phyloP scores from a whole-genome alignment of 2,888 invertebrate species.

The Netelia inedita region DNA sequence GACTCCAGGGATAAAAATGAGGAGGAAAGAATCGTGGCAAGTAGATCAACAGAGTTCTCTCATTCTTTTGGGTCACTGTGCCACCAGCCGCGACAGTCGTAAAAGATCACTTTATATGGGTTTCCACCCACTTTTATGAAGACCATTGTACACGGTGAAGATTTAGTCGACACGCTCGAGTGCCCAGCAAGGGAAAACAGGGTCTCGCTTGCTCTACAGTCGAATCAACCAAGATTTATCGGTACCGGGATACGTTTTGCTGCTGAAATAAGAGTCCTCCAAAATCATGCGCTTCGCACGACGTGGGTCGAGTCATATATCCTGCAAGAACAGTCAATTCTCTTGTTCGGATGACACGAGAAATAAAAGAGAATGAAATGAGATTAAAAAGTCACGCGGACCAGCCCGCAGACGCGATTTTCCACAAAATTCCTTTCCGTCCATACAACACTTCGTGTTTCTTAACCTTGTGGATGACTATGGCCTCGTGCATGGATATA shows the following conservation, averaged over 20 bases:
- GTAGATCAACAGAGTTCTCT: slow-evolving; percentile 53
- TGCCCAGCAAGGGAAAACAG: slow-evolving; percentile 80
- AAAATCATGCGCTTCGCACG: slow-evolving; percentile 55
- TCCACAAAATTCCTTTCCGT: slow-evolving; percentile 51
- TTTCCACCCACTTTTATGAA: slow-evolving; percentile 78
- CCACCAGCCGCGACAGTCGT: slow-evolving; percentile 75
- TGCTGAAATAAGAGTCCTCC: slow-evolving; percentile 50
- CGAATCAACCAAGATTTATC: slow-evolving; percentile 63
- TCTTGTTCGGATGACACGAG: slow-evolving; percentile 30
- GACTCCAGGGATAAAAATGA: slow-evolving; percentile 17
- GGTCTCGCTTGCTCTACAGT: slow-evolving; percentile 64
- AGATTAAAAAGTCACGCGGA: slow-evolving; percentile 70
- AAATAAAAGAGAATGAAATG: slow-evolving; percentile 57
- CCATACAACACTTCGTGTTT: slow-evolving; percentile 49
- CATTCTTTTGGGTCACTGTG: slow-evolving; percentile 74
- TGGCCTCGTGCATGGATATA: slow-evolving; percentile 38
- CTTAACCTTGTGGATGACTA: slow-evolving; percentile 25
- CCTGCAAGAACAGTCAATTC: slow-evolving; percentile 24
- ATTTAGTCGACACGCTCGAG: slow-evolving; percentile 80
- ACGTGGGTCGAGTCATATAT: slow-evolving; percentile 58
- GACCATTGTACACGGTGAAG: slow-evolving; percentile 75
- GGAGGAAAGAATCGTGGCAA: slow-evolving; percentile 62
- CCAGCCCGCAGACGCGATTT: slow-evolving; percentile 73
- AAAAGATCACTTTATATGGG: slow-evolving; percentile 82
- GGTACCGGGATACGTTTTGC: slow-evolving; percentile 43